Evolutionary conservation across 1,140 invertebrate species (phyloP).

Genomic region (Chironomus striatipennis): DNA sequence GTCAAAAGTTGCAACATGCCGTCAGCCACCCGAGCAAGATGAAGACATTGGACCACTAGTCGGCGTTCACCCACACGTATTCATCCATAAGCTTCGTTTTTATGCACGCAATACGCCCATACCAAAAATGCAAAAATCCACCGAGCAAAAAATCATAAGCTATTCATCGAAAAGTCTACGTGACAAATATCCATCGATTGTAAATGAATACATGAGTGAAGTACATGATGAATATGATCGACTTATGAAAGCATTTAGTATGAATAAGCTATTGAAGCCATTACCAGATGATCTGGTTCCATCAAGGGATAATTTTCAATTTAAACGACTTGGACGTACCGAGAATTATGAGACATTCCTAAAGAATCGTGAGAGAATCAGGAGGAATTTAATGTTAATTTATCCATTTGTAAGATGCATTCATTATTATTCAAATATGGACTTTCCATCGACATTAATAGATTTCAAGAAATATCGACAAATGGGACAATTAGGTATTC

Average conservation of each 20-base stretch:
- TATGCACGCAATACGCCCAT: conserved; percentile 36
- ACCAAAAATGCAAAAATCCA: conserved; percentile 36
- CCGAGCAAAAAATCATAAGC: conserved; percentile 36
- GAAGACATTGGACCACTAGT: background rate
- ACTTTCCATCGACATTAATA: conserved; percentile 47
- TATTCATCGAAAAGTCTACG: conserved; percentile 34
- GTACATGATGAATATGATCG: conserved; percentile 36
- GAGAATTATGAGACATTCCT: conserved; percentile 48
- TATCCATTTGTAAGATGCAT: conserved; percentile 53
- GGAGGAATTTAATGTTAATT: conserved; percentile 47
- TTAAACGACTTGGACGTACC: conserved; percentile 44
- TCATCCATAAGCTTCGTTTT: conserved; percentile 35
- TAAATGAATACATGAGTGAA: conserved; percentile 36
- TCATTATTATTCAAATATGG: conserved; percentile 44
- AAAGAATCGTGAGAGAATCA: conserved; percentile 45
- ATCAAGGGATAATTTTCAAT: conserved; percentile 29
- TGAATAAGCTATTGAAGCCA: conserved; percentile 36
- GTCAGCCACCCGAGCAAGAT: background rate
- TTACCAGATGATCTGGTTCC: conserved; percentile 27
- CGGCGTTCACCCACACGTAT: background rate
- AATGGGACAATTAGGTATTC: conserved; percentile 40
- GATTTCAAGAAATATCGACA: conserved; percentile 45
- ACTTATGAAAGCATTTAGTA: conserved; percentile 37
- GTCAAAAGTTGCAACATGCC: background rate
- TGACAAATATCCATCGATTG: conserved; percentile 34